These are phyloP conservation scores for Limnephilus rhombicus DNA, from an alignment of 2,888 invertebrate species.

Conservation along the genomic window DNA sequence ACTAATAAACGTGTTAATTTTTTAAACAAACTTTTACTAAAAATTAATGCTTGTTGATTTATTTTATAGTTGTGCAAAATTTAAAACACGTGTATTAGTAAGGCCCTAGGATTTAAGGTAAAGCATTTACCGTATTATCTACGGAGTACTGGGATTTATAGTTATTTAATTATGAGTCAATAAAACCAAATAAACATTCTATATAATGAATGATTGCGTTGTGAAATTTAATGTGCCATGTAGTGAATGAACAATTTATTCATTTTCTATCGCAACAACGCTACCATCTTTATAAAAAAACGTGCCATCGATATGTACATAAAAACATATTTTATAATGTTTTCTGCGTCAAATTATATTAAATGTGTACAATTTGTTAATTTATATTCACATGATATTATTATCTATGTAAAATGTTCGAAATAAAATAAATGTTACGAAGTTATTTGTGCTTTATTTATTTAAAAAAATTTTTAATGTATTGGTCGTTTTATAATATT, in stretches of 20 bases:
- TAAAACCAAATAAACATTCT: conserved; percentile 25
- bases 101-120: neutral
- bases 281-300: neutral
- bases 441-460: neutral
- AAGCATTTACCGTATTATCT: neutral
- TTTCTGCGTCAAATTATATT: neutral
- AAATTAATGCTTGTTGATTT: no score
- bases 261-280: neutral
- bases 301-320: conserved; percentile 5
- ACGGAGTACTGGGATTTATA: neutral
- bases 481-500: no score
- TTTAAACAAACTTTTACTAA: no score
- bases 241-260: conserved; percentile 23
- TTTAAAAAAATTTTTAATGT: neutral
- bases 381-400: neutral
- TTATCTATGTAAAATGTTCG: neutral
- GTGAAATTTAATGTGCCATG: conserved; percentile 36
- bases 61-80: no score
- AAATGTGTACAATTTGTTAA: neutral
- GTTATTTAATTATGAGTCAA: neutral
- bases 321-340: neutral
- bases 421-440: neutral
- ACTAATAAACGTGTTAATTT: no score
- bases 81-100: no score
- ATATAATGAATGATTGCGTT: neutral